Evolutionary conservation across 2,113 vertebrate genomes (phyloP).

Genomic region (Aepyceros melampus): DNA sequence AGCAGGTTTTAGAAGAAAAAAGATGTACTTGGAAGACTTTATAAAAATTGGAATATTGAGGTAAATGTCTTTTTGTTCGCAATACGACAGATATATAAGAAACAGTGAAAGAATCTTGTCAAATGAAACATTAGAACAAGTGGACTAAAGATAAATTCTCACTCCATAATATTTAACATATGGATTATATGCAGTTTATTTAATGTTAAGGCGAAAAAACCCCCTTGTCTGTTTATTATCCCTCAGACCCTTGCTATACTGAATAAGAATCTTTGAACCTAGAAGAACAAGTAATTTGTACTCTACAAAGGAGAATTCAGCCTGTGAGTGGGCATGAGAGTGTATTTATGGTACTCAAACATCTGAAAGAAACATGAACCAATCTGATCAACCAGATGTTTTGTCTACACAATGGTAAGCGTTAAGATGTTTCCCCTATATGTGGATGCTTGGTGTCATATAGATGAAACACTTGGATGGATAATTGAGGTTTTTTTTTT

Average conservation of each 20-base stretch:
- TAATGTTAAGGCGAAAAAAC: neutral
- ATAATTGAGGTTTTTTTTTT: neutral
- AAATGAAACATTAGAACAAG: neutral
- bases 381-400: slow-evolving; percentile 44
- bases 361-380: slow-evolving; percentile 37
- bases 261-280: neutral
- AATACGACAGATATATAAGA: neutral
- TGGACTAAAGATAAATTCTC: neutral
- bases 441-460: slow-evolving; percentile 15
- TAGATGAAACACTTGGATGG: slow-evolving; percentile 46
- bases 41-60: neutral
- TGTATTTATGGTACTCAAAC: neutral
- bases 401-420: slow-evolving; percentile 41
- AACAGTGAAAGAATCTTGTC: neutral
- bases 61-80: neutral
- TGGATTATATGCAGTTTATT: neutral
- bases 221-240: neutral
- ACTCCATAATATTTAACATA: neutral
- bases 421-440: neutral
- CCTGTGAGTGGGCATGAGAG: neutral
- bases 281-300: neutral
- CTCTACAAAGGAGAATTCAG: neutral
- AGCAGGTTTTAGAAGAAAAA: neutral
- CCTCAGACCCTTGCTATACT: neutral
- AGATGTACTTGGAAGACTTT: neutral